These are phyloP conservation scores for Pseudochirops corinnae DNA, from an alignment of 2,797 vertebrate species.

Conservation along the genomic window DNA sequence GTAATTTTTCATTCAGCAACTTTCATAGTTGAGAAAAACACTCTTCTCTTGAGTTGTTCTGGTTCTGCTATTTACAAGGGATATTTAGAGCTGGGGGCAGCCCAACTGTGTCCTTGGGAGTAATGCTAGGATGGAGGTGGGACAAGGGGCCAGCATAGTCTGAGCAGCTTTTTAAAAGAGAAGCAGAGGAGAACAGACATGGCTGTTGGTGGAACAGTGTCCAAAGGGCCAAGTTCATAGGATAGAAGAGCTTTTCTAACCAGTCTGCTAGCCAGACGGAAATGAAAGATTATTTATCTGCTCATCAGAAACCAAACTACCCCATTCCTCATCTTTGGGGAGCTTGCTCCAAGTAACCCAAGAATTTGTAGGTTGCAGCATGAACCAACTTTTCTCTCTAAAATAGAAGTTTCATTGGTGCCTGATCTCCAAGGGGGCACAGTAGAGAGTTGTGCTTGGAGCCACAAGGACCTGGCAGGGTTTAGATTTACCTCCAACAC, in stretches of 20 bases:
- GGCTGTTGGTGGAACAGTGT: neutral
- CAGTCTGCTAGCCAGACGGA: neutral
- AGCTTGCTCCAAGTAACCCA: slow-evolving; percentile 6
- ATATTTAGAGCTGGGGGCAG: neutral
- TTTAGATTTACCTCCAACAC: neutral
- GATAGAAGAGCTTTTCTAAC: neutral
- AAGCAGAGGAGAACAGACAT: neutral
- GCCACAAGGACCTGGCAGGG: neutral
- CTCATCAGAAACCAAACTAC: neutral
- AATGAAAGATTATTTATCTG: neutral
- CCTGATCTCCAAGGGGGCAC: neutral
- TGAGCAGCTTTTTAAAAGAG: neutral
- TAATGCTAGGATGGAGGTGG: neutral
- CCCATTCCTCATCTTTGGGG: neutral
- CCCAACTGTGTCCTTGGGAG: neutral
- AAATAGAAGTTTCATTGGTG: neutral
- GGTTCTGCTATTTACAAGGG: slow-evolving; percentile 37
- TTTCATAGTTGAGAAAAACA: slow-evolving; percentile 39
- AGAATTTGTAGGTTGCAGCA: slow-evolving; percentile 24
- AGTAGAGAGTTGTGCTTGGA: neutral
- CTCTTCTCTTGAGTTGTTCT: slow-evolving; percentile 17
- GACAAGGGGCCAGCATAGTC: neutral
- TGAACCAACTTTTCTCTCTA: slow-evolving; percentile 9
- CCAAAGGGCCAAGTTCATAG: neutral
- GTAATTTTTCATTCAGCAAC: slow-evolving; percentile 41